Evolutionary conservation across 2,113 vertebrate species (phyloP), one percentile per base, ranked within the genome.

Genomic region (Procavia capensis): DNA sequence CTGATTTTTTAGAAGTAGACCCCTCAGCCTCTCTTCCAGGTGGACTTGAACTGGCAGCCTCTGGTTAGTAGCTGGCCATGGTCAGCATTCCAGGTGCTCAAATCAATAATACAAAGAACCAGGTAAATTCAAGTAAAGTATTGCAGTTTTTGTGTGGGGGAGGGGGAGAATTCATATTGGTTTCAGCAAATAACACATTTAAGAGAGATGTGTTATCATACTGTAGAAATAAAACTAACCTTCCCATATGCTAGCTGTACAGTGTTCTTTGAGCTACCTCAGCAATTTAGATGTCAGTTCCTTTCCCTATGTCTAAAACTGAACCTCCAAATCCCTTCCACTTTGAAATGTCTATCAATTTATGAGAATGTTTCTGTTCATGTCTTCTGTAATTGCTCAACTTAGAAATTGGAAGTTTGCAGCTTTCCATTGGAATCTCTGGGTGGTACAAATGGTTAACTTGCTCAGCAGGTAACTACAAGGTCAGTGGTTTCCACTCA

Each of bases 161-260:
- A 76, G 76, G 31, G 72, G 76, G 29, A 93, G 29, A 85, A 34
- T 79, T 22, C 41, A 0, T 27, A 0, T 41, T 74, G 59, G 45
- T 50, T n/a, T 85, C 88, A 13, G 54, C 74, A n/a, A 22, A 64
- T 22, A n/a, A 19, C 47, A 19, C 54, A 29, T 87, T 94, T 96
- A 87, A 41, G 83, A 94, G 14, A 10, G 36, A 25, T 19, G 8
- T 80, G 91, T 96, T 92, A 91, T 93, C 91, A 94, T 66, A 5
- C 45, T 27, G 64, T 88, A 36, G 91, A 81, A 93, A 63, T 87
- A 80, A 97, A 91, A 50, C 74, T 57, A 39, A 11, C 31, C 47
- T 96, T 94, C 3, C 78, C 31, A n/a, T 36, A 76, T 75, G 91
- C 93, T 94, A 93, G 91, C 31, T 14, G 54, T 14, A 59, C 2